phyloP scores from a whole-genome alignment of 2,888 invertebrate genomes.

The Lathronympha strigana region DNA sequence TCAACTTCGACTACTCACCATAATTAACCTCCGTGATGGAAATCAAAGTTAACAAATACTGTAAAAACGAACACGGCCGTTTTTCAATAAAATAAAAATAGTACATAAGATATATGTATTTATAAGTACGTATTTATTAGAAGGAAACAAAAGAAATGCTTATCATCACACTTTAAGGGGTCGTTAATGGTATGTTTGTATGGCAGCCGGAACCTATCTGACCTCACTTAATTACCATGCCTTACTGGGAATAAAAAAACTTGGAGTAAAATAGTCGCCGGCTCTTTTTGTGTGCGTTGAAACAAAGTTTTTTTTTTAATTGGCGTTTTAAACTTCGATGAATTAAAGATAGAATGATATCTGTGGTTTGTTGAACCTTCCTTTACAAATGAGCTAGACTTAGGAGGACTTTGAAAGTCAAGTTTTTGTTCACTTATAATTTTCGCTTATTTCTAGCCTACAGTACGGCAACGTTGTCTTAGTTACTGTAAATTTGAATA shows the following conservation, averaged over 20 bases:
- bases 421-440: not conserved
- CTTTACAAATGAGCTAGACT: conserved; percentile 14
- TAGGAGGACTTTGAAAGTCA: not conserved
- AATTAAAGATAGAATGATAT: conserved; percentile 37
- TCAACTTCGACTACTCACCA: too few relatives aligned
- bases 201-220: conserved; percentile 60
- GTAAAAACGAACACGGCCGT: too few relatives aligned
- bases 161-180: not conserved
- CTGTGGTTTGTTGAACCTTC: conserved; percentile 22
- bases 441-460: not conserved
- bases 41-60: too few relatives aligned
- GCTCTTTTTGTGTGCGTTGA: conserved; percentile 56
- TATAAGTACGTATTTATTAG: not conserved
- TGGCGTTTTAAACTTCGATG: conserved; percentile 33
- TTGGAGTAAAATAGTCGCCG: conserved; percentile 55
- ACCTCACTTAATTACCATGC: conserved; percentile 72
- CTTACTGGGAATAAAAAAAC: conserved; percentile 66
- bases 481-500: not conserved
- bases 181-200: conserved; percentile 50
- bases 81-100: too few relatives aligned
- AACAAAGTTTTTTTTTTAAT: conserved; percentile 44
- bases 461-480: not conserved
- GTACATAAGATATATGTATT: too few relatives aligned
- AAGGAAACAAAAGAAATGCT: not conserved
- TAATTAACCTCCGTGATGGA: too few relatives aligned